Percentiles rank a stretch among this genome's conserved stretches.
These are phyloP conservation scores for Prosapia bicincta DNA, from an alignment of 2,888 invertebrate genomes.

Conservation along the genomic window DNA sequence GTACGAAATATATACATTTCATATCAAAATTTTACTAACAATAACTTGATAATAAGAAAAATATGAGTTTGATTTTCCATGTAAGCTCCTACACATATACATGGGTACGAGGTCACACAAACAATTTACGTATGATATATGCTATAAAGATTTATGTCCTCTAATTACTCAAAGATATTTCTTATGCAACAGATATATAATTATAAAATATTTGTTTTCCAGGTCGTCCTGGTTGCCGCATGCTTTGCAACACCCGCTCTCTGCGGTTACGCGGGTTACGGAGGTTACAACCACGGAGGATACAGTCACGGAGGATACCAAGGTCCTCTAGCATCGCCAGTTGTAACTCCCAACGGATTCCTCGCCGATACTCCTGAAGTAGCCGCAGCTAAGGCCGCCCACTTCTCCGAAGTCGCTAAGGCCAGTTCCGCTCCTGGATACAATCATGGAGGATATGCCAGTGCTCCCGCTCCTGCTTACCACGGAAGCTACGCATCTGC, in stretches of 20 bases:
- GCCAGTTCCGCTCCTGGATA: conserved; percentile 27
- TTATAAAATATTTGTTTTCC: background rate
- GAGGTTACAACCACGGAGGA: conserved; percentile 14
- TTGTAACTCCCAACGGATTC: conserved; percentile 22
- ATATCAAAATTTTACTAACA: no score
- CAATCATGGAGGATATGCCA: background rate
- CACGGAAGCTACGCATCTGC: conserved; percentile 17
- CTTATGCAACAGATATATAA: no score
- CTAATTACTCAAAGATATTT: no score
- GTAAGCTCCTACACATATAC: no score
- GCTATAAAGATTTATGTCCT: no score
- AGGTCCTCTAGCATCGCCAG: conserved; percentile 30
- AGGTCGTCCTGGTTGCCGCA: conserved; percentile 16
- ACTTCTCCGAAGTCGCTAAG: conserved; percentile 46
- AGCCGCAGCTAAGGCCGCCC: conserved; percentile 43
- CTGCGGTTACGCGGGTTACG: background rate
- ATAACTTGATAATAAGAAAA: no score
- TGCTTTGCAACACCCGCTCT: background rate
- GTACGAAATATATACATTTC: no score
- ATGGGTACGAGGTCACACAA: no score
- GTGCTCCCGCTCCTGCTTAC: conserved; percentile 18
- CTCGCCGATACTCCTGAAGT: conserved; percentile 42
- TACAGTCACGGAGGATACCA: conserved; percentile 17
- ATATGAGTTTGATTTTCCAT: no score
- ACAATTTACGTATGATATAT: no score